phyloP scores from a whole-genome alignment of 2,113 vertebrate species.

The Neotragus moschatus region DNA sequence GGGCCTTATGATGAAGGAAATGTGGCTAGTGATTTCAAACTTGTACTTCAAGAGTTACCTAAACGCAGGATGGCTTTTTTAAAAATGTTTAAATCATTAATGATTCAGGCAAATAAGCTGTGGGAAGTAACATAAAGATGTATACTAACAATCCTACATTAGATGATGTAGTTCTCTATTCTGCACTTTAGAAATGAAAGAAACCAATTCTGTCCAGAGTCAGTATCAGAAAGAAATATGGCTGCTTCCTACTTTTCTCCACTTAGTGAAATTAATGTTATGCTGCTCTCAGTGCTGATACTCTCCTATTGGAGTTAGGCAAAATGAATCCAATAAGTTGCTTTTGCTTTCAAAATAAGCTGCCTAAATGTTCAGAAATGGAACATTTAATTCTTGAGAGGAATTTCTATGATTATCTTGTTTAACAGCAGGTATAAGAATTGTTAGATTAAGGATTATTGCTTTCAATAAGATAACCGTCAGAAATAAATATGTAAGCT shows the following conservation, averaged over 20 bases:
- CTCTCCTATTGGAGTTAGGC: neutral
- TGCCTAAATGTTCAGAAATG: conserved; percentile 67
- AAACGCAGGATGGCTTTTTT: conserved; percentile 22
- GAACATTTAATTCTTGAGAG: conserved; percentile 46
- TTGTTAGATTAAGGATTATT: conserved; percentile 74
- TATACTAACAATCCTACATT: neutral
- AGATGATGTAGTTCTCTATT: neutral
- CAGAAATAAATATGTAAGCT: conserved; percentile 75
- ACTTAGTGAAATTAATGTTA: conserved; percentile 45
- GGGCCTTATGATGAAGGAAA: conserved; percentile 23
- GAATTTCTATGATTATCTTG: conserved; percentile 53
- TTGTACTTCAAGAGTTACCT: conserved; percentile 18
- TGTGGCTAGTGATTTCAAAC: conserved; percentile 18
- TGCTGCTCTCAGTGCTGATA: conserved; percentile 6
- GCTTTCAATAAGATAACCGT: conserved; percentile 76
- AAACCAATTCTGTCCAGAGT: conserved; percentile 52
- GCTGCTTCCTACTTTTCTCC: conserved; percentile 39
- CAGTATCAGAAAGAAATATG: conserved; percentile 33
- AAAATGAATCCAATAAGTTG: conserved; percentile 46
- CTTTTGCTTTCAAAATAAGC: conserved; percentile 28
- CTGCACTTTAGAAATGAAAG: conserved; percentile 4
- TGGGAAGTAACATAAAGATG: neutral
- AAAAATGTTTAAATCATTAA: conserved; percentile 28
- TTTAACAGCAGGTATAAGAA: conserved; percentile 48
- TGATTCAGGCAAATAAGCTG: conserved; percentile 13